Evolutionary conservation across 2,797 vertebrate species (phyloP), one percentile per base, ranked within the genome.

Genomic region (Margarornis squamiger): DNA sequence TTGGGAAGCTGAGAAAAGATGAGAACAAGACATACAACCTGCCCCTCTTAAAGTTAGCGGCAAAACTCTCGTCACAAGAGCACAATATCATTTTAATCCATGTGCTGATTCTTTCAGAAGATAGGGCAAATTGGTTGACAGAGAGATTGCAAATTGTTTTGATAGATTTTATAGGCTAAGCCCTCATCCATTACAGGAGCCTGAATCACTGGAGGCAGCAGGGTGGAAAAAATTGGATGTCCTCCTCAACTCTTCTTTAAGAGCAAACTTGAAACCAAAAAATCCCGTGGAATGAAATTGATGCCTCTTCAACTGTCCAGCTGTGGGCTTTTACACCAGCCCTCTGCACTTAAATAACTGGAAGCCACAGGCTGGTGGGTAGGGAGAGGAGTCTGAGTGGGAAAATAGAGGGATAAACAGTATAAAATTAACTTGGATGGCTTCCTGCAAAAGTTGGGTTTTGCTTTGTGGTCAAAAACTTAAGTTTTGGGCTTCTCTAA

Each of bases 1-100:
- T 58, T 73, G 23, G 88, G 49, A 85, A 85, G 59, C 55, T n/a
- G 41, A 51, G 30, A 46, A 73, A 71, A 85, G 88, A 91, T 77
- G 61, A 89, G 81, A 83, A 82, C 34, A 70, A 82, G 63, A 89
- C 57, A 46, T 43, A 24, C 61, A 74, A 75, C 93, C 68, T 77
- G 43, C 79, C 61, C 58, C 24, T 83, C 43, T 62, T 20, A 34
- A 79, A 89, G 57, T 79, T 68, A 72, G 57, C 2, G 3, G 61
- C 23, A 68, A 77, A 92, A 58, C 43, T 65, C 41, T 57, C 2
- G 0, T 43, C 1, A 1, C 73, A 59, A 49, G 71, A 66, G 49
- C 0, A 0, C 27, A 21, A 3, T 52, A 59, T 81, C 43, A 19
- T 73, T 74, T 59, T 58, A 55, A 41, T 30, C 85, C 66, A n/a